Conservation (phyloP, 2,797 vertebrate species). For the Smutsia temminckii region DNA sequence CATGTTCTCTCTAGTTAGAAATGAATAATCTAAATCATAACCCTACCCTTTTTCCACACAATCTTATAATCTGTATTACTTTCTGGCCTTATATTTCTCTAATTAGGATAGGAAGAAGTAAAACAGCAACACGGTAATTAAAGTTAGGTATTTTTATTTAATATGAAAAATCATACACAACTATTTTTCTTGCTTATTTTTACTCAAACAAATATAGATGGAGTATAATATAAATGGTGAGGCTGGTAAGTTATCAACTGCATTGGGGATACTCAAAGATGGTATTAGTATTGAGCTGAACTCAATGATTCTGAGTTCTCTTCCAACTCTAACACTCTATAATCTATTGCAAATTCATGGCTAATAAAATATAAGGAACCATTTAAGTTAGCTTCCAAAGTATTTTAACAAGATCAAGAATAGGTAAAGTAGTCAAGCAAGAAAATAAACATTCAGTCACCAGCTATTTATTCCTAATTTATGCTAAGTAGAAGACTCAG, state of each 20-base stretch:
- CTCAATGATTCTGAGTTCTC: conserved; percentile 24
- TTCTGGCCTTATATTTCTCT: conserved; percentile 1
- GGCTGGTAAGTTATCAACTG: neutral
- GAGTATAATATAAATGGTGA: conserved; percentile 20
- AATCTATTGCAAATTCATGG: conserved; percentile 47
- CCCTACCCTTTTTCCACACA: conserved; percentile 35
- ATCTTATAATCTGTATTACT: neutral
- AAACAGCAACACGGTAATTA: neutral
- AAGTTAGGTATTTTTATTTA: neutral
- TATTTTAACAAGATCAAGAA: conserved; percentile 48
- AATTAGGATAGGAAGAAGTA: conserved; percentile 40
- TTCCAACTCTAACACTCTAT: conserved; percentile 9
- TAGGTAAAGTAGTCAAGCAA: conserved; percentile 37
- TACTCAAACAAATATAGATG: conserved; percentile 27
- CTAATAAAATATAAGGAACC: conserved; percentile 47
- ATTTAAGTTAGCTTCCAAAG: neutral
- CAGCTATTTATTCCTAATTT: conserved; percentile 28
- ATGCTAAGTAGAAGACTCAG: neutral
- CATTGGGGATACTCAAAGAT: conserved; percentile 29
- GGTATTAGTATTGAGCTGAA: neutral
- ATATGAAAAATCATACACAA: conserved; percentile 28
- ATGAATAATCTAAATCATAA: neutral
- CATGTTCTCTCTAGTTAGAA: neutral
- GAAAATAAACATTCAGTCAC: conserved; percentile 27
- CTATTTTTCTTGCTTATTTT: conserved; percentile 30